Evolutionary conservation across 2,797 vertebrate genomes (phyloP), one percentile per base, ranked within the genome.

Genomic region (Sebastes variabilis): DNA sequence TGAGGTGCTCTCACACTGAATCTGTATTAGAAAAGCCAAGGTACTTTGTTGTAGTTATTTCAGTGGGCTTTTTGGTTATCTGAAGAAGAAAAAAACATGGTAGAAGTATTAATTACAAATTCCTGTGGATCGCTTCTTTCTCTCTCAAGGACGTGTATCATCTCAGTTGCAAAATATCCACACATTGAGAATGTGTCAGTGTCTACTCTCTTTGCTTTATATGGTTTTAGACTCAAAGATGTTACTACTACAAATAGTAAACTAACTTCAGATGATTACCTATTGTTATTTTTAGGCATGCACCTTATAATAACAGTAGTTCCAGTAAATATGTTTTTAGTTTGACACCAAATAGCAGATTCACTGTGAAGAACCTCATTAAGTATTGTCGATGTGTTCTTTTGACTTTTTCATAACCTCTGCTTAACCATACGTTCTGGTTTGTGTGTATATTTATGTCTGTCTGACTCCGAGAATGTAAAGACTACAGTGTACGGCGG

Each of bases 401-500:
- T 69, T 69, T 49, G 7, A 56, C 38, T 59, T 73, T 36, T 79
- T 20, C 72, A 61, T 62, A 69, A 81, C 25, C 27, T 81, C 60
- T 42, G n/a, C 36, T 75, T 78, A 82, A 68, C 72, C 58, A 30
- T 16, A 64, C 8, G 36, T 42, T 75, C 49, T 61, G 42, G 27
- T 80, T 61, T 2, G 54, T 80, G 75, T 66, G 24, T 49, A 61
- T 62, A 72, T n/a, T 29, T 46, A 61, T 29, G 32, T 83, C 71
- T 82, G 64, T 89, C 59, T 85, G 84, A 90, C 89, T 85, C 42
- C 42, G 36, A 77, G 87, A 93, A 91, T 93, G 89, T 94, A 75
- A 82, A 70, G 67, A 54, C 24, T 56, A 27, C 70, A 66, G 60
- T 60, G 18, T 52, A 34, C 42, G 66, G 77, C 60, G 65, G 64